Percentiles rank a stretch among this genome's conserved stretches.
Conservation (phyloP, 2,113 vertebrate species). For the Aldabrachelys gigantea region DNA sequence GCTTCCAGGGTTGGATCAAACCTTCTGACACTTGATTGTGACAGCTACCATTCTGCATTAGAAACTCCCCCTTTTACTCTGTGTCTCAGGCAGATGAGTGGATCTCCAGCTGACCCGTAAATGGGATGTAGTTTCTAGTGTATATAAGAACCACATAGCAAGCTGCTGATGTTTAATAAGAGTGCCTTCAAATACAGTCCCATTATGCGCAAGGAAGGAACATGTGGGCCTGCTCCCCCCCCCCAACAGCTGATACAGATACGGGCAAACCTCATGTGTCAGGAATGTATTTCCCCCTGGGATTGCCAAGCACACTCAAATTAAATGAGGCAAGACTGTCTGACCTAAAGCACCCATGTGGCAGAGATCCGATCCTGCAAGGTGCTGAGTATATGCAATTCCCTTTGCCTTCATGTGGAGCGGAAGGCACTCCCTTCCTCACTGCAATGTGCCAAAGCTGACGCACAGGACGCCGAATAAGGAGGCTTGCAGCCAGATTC, state of each 20-base stretch:
- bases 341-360: no score
- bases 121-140: conserved; percentile 31
- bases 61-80: conserved; percentile 34
- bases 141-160: conserved; percentile 4
- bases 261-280: neutral
- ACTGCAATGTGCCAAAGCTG: no score
- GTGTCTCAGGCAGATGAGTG: conserved; percentile 37
- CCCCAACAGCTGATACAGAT: neutral
- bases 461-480: no score
- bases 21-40: conserved; percentile 11
- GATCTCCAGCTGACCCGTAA: conserved; percentile 37
- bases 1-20: no score
- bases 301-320: no score
- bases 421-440: no score
- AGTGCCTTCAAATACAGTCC: neutral
- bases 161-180: conserved; percentile 16
- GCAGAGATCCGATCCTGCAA: no score
- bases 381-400: no score
- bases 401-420: no score
- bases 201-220: conserved; percentile 1
- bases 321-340: no score
- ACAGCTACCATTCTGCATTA: neutral
- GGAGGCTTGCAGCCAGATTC: no score
- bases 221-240: neutral
- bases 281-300: no score